Evolutionary conservation across 2,113 vertebrate species (phyloP).

Genomic region (Perca fluviatilis): DNA sequence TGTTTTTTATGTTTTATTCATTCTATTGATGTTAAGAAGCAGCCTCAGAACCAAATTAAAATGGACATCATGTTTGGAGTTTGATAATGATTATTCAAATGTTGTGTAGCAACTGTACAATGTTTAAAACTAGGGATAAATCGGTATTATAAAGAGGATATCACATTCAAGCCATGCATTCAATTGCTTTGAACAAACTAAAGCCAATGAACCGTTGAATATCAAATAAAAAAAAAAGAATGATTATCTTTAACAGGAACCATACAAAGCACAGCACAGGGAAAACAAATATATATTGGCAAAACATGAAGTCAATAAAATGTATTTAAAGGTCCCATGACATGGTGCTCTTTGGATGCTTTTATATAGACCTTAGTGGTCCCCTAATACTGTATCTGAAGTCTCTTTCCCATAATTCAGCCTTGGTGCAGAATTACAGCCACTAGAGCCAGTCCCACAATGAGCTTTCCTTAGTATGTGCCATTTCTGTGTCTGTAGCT

Average conservation of each 20-base stretch:
- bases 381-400: too few species aligned
- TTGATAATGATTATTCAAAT: slow-evolving; percentile 7
- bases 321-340: neutral
- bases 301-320: slow-evolving; percentile 7
- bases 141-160: neutral
- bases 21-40: neutral
- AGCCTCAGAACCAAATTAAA: neutral
- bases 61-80: neutral
- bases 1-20: neutral
- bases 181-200: neutral
- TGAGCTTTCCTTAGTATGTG: too few species aligned
- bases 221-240: neutral
- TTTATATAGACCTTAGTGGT: too few species aligned
- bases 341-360: too few species aligned
- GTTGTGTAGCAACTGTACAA: neutral
- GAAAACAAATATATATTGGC: neutral
- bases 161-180: slow-evolving; percentile 12
- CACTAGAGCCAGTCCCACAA: too few species aligned
- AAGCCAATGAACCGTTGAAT: neutral
- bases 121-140: neutral
- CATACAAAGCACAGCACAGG: slow-evolving; percentile 31
- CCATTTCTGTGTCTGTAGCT: too few species aligned
- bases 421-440: too few species aligned
- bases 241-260: slow-evolving; percentile 5
- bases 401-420: too few species aligned